Conservation (phyloP, 1,140 invertebrate species). For the Zaprionus lachaisei region DNA sequence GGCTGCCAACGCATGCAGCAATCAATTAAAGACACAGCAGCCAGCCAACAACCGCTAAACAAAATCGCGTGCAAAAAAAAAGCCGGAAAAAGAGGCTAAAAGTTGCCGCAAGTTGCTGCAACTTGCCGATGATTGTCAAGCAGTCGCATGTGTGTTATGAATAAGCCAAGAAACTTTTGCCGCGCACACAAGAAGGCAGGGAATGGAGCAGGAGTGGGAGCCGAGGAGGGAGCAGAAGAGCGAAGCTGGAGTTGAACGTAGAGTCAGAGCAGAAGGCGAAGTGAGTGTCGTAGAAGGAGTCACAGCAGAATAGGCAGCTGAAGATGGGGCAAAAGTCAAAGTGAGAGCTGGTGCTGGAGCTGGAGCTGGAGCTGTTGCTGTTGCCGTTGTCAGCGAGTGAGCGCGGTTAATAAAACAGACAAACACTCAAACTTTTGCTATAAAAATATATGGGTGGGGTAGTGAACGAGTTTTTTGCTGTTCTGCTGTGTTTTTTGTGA, state of each 20-base stretch:
- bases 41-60: constrained; percentile 31
- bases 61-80: constrained; percentile 7
- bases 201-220: constrained; percentile 5
- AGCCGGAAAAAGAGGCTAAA: constrained; percentile 13
- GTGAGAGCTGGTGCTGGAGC: no score
- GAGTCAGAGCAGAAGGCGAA: constrained; percentile 1
- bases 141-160: constrained; percentile 65
- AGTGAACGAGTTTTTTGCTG: constrained; percentile 60
- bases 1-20: constrained; percentile 25
- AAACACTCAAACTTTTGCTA: constrained; percentile 83
- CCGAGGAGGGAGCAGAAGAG: no score
- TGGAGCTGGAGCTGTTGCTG: neutral
- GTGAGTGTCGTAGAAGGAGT: neutral
- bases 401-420: constrained; percentile 83
- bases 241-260: constrained; percentile 8
- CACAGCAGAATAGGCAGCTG: neutral
- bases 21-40: constrained; percentile 45
- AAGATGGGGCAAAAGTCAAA: neutral
- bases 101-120: constrained; percentile 45
- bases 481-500: neutral
- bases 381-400: constrained; percentile 37
- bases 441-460: constrained; percentile 72
- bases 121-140: constrained; percentile 46
- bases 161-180: constrained; percentile 73
- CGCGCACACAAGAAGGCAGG: constrained; percentile 11